Evolutionary conservation across 2,113 vertebrate species (phyloP), one percentile per base, ranked within the genome.

Genomic region (Athene cunicularia): DNA sequence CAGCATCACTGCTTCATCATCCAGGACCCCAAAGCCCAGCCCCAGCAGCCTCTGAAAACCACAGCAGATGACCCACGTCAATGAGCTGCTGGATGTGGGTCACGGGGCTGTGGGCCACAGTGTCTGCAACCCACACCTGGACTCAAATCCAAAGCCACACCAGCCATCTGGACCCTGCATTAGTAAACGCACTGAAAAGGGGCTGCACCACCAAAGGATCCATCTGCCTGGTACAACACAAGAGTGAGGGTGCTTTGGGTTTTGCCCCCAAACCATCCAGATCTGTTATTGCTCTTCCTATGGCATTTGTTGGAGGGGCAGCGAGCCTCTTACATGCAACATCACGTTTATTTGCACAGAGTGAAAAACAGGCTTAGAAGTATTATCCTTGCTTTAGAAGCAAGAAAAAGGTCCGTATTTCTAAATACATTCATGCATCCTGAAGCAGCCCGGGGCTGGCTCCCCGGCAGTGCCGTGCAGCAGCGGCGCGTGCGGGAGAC

Each of bases 51-150:
- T 26, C 60, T 32, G 64, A 68, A 70, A 55, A 60, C 49, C 27
- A 27, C 39, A 9, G 68, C 27, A 37, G 50, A 43, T 1, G 15
- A 83, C 15, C 47, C 75, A 79, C 0, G 0, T 56, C 0, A 0
- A 45, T 3, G 6, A 64, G 55, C 59, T 75, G 52, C 24, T 50
- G 62, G 35, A 64, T 67, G 28, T 2, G 62, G 77, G 72, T 58
- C 70, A 74, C 6, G 66, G 89, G 59, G 66, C 72, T 76, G 30
- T 72, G 53, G 92, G 60, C 86, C 93, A 92, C 56, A 64, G 86
- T 20, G 60, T 43, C 75, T 84, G 56, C 90, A 95, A 39, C 14
- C 41, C 70, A 68, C 41, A 87, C 43, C 45, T 20, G 35, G 41
- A 68, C 49, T 23, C 45, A 80, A 37, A 79, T 19, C 37, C 62